Evolutionary conservation across 1,140 invertebrate species (phyloP), one percentile per base, ranked within the genome.

Genomic region (Drosophila sturtevanti): DNA sequence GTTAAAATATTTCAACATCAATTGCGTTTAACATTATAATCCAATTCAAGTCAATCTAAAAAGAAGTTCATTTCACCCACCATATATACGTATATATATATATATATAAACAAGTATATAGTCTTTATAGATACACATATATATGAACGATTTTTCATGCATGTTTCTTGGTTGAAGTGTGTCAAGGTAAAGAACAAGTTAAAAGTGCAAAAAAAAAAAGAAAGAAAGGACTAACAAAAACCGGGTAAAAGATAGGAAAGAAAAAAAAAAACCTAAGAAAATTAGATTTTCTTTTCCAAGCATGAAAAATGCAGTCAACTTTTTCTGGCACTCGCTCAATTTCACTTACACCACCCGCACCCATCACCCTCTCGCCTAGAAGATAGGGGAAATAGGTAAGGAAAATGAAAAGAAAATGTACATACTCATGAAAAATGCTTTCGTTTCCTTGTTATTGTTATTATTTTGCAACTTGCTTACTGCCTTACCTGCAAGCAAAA

Each of bases 141-240:
- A 12, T 38, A 38, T 38, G 12, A 14, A 38, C 22, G 11, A 54
- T 12, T 54, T 54, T 11, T 38, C 37, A 21, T 48, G 41, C 18
- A 35, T 34, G 27, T 56, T 35, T 27, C 54, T 56, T 56, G 41
- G n/a, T 14, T 41, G 37, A 72, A 77, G 52, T 77, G 41, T 78
- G 63, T 67, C 63, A 78, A 71, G 68, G 51, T 77, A 12, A 14
- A 62, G 24, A 18, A 67, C 35, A 61, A 51, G 65, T 59, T n/a
- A 6, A 7, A 11, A 31, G 44, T 62, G 35, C 22, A 68, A 58
- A 66, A 12, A 11, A 54, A 68, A n/a, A 18, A 37, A 0, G 11
- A 9, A n/a, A 22, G 24, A 44, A 48, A 48, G 1, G 24, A 16
- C 22, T 31, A 24, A 41, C 16, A 38, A 54, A 77, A 71, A 72